Evolutionary conservation across 2,888 invertebrate genomes (phyloP), one percentile per base, ranked within the genome.

Genomic region (Euproctis similis): DNA sequence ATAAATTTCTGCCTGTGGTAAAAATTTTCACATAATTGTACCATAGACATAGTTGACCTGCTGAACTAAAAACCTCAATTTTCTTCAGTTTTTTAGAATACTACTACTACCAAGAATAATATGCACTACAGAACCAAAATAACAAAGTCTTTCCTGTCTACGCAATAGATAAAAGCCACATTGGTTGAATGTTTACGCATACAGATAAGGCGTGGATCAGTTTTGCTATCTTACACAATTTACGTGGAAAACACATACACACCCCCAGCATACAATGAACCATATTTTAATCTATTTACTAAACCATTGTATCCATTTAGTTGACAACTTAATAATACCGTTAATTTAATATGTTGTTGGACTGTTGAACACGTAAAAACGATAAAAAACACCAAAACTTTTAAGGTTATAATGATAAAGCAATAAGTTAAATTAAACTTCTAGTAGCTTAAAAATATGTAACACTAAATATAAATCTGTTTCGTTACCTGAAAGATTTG

Each of bases 401-500:
- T 34, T 30, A 16, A 56, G 81, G 81, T 81, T 81, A 81, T 42
- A 61, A 62, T 80, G 81, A 81, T 68, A 40, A 34, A 38, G 77
- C 77, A 74, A 39, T 39, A 46, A 39, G 19, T 9, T 19, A 19
- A 24, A 28, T 32, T 22, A 22, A 6, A 21, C 29, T 30, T 31
- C 26, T 28, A 25, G 0, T n/a, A n/a, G 3, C n/a, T 11, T 12
- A 32, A 20, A 32, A 12, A 19, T 14, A 11, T 13, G 11, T 13
- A 6, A 10, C 7, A 27, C 31, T n/a, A 3, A 20, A 12, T 16
- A 26, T 31, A 40, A 24, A 28, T 25, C 33, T 10, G 18, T 18
- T 8, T 42, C 53, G 41, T 68, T 69, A 82, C 82, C 82, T 82
- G 68, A 43, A 58, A 59, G 55, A 76, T 80, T 77, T 78, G 80